Base-by-base conservation (phyloP, 2,113 vertebrate species). In the Tachycineta bicolor region DNA sequence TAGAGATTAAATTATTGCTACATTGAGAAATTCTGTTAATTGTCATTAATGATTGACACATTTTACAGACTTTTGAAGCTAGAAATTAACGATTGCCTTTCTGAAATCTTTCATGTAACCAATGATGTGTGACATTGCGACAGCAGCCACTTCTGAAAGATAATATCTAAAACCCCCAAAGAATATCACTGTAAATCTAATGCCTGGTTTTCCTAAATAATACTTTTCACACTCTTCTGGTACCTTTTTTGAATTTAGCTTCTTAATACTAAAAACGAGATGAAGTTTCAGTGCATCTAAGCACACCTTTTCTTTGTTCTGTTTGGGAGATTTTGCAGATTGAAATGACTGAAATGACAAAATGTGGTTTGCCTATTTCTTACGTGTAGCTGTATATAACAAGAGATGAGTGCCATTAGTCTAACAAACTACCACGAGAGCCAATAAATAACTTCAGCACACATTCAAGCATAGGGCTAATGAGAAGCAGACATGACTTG, bases 51-150 rank as follows among this genome's bases (percentile, higher is more conserved):
- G 75, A 93, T 6, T 85, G 95, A 89, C 10, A 21, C 26, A 31
- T 52, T 90, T 83, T 82, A 59, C 14, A 87, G 73, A 81, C 31
- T 69, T 85, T 46, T 55, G 31, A 92, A 83, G 53, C 37, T 63
- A 78, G 68, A 92, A 92, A 67, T 75, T 90, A 88, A 74, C 89
- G 75, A 78, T 44, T 77, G 16, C 55, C 91, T 88, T 94, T 86
- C 90, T 84, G 70, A 87, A 89, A 74, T 90, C 46, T 90, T 91
- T 71, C 77, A 39, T 31, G 33, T 73, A 94, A 81, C 15, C 65
- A 59, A 53, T 73, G 73, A 76, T 90, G 80, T 60, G 80, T 70
- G 89, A n/a, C 37, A 76, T 21, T 75, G 73, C 94, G 46, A 70
- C 18, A 87, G 62, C 53, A 87, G 59, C 86, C 92, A 67, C 41